phyloP scores from a whole-genome alignment of 2,113 vertebrate species.

The Balaeniceps rex region DNA sequence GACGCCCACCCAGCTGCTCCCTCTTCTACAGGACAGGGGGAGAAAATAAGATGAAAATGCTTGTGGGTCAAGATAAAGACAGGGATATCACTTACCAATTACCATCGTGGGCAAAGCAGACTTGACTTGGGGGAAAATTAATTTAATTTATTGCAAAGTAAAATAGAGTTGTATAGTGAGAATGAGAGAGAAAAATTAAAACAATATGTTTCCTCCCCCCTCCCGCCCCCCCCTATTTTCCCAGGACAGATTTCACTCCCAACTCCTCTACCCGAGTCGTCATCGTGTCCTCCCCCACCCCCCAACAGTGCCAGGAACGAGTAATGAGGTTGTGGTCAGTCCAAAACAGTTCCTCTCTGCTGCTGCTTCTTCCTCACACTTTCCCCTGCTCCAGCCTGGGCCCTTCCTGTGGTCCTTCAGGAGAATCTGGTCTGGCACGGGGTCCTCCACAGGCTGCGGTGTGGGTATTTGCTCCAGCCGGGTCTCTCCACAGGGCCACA shows the following conservation, averaged over 20 bases:
- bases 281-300: too few species aligned
- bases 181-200: neutral
- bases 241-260: neutral
- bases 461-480: neutral
- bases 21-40: neutral
- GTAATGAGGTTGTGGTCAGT: neutral
- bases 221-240: neutral
- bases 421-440: neutral
- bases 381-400: neutral
- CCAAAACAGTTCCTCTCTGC: neutral
- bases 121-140: neutral
- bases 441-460: neutral
- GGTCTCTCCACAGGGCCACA: too few species aligned
- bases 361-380: neutral
- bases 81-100: neutral
- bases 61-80: neutral
- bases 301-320: fast-evolving
- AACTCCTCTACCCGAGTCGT: neutral
- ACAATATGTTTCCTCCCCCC: fast-evolving
- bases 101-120: neutral
- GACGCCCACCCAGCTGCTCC: neutral
- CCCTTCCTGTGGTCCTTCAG: neutral
- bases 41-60: neutral
- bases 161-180: neutral
- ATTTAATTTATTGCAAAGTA: neutral